Evolutionary conservation across 2,113 vertebrate species (phyloP).

Genomic region (Lepus americanus): DNA sequence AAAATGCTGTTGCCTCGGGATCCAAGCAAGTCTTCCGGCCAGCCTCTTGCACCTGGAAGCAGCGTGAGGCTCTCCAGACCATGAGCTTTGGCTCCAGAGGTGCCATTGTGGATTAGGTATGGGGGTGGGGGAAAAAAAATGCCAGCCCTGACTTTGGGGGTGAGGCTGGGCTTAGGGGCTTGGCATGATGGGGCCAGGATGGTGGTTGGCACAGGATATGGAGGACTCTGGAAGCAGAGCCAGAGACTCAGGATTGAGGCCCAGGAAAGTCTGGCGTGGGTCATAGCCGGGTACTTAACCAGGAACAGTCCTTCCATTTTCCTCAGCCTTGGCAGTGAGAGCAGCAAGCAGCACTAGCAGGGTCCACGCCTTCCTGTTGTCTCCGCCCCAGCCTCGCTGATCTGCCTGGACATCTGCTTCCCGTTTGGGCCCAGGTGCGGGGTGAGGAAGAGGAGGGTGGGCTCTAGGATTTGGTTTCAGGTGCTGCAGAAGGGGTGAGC

Average conservation of each 20-base stretch:
- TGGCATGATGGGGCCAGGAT: slow-evolving; percentile 51
- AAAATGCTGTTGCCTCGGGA: slow-evolving; percentile 55
- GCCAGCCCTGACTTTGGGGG: slow-evolving; percentile 54
- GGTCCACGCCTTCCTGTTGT: slow-evolving; percentile 79
- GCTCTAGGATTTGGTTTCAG: slow-evolving; percentile 8
- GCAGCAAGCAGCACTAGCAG: slow-evolving; percentile 70
- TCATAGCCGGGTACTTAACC: slow-evolving; percentile 74
- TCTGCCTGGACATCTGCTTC: slow-evolving; percentile 80
- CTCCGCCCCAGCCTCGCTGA: slow-evolving; percentile 69
- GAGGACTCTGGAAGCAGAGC: slow-evolving; percentile 71
- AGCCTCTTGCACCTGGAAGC: slow-evolving; percentile 37
- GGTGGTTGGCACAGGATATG: slow-evolving; percentile 65
- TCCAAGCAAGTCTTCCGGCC: slow-evolving; percentile 14
- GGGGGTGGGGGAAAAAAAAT: background rate
- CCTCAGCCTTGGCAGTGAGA: slow-evolving; percentile 76
- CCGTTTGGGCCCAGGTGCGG: slow-evolving; percentile 70
- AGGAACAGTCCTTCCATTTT: slow-evolving; percentile 76
- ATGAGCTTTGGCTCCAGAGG: slow-evolving; percentile 59
- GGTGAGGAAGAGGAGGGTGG: background rate
- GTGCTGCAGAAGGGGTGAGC: background rate
- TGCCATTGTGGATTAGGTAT: slow-evolving; percentile 62
- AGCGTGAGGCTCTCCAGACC: slow-evolving; percentile 31
- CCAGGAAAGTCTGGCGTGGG: slow-evolving; percentile 74
- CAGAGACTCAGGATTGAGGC: slow-evolving; percentile 71
- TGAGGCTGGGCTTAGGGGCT: slow-evolving; percentile 45